Conservation (phyloP, 2,888 invertebrate genomes). For the Clitarchus hookeri region DNA sequence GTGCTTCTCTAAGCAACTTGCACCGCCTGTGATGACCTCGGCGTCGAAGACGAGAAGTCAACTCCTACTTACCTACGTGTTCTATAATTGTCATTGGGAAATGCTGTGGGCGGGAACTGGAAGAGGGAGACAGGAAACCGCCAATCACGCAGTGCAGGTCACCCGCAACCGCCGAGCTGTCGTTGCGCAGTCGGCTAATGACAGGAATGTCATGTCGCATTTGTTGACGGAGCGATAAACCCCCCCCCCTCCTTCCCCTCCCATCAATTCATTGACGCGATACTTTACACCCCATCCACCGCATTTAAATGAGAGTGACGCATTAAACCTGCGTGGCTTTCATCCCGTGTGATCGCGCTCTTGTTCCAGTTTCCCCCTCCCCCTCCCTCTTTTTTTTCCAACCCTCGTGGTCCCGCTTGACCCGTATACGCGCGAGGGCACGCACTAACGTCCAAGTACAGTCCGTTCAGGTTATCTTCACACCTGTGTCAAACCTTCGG, state of each 20-base stretch:
- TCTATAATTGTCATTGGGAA: no score
- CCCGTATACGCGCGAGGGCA: not conserved
- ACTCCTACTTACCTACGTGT: no score
- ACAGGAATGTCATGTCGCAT: not conserved
- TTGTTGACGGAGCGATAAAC: not conserved
- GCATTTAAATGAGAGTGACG: not conserved
- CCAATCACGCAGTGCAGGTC: not conserved
- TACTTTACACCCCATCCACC: not conserved
- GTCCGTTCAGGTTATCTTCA: no score
- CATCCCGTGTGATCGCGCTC: not conserved
- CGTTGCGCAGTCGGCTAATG: not conserved
- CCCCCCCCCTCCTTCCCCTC: not conserved
- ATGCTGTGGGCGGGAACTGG: no score
- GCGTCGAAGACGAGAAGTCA: no score
- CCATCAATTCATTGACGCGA: no score
- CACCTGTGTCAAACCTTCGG: no score
- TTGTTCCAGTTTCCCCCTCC: not conserved
- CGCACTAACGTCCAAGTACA: no score
- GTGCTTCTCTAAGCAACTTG: no score
- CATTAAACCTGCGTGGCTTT: conserved; percentile 7
- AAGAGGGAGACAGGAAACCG: not conserved
- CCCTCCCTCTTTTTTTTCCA: no score
- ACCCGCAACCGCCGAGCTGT: not conserved
- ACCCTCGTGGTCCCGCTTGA: no score
- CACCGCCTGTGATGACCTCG: no score